Conservation (phyloP, 2,888 invertebrate genomes). For the Drepanosiphum platanoidis region DNA sequence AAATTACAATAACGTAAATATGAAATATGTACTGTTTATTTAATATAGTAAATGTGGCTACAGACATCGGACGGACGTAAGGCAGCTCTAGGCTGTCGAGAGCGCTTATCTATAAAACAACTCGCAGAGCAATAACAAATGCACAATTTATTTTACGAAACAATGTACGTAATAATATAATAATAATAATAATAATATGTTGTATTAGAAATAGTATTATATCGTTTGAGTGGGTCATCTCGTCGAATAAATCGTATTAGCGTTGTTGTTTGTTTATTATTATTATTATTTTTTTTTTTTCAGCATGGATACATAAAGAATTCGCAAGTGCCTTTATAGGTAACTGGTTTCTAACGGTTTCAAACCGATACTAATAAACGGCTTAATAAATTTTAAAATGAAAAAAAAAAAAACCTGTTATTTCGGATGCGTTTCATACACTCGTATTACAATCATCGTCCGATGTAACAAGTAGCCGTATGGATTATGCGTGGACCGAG, state of each 20-base stretch:
- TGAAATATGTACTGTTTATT: background rate
- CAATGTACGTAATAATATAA: too few species aligned
- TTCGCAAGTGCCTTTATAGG: slow-evolving; percentile 43
- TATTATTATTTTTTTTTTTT: background rate
- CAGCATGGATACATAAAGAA: slow-evolving; percentile 11
- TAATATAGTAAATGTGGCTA: too few species aligned
- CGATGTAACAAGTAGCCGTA: background rate
- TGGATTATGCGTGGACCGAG: background rate
- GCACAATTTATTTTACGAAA: background rate
- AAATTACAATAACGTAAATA: background rate
- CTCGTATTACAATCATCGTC: background rate
- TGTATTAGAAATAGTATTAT: slow-evolving; percentile 15
- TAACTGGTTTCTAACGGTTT: slow-evolving; percentile 55
- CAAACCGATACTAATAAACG: slow-evolving; percentile 30
- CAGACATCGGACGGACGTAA: too few species aligned
- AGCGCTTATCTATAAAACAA: too few species aligned
- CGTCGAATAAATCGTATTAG: slow-evolving; percentile 14
- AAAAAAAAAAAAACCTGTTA: slow-evolving; percentile 45
- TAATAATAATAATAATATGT: too few species aligned
- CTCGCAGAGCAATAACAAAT: background rate
- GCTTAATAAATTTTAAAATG: slow-evolving; percentile 43
- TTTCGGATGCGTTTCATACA: slow-evolving; percentile 20
- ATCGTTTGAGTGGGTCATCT: slow-evolving; percentile 28
- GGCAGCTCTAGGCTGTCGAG: too few species aligned
- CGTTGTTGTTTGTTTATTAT: background rate